Conservation (phyloP, 2,888 invertebrate genomes). For the Auanema freiburgensis region DNA sequence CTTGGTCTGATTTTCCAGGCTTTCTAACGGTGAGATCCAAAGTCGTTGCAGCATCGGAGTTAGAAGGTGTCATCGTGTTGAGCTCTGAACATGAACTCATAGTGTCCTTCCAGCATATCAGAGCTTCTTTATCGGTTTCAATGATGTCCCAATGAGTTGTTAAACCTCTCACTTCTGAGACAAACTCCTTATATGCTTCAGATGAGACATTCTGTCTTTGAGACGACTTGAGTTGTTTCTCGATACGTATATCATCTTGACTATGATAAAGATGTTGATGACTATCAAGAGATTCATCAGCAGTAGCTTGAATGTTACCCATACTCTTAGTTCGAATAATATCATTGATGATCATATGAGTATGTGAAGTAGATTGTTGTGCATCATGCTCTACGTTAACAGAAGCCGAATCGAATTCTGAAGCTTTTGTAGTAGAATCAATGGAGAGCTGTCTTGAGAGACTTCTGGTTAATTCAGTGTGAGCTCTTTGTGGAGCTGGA, state of each 20-base stretch:
- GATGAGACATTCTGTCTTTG: not conserved
- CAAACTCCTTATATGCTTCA: slow-evolving; percentile 25
- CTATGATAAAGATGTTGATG: too few species aligned
- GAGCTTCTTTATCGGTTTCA: slow-evolving; percentile 32
- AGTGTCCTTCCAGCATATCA: slow-evolving; percentile 35
- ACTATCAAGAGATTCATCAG: too few species aligned
- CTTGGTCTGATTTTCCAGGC: slow-evolving; percentile 21
- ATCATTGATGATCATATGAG: too few species aligned
- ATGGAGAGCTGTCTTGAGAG: slow-evolving; percentile 5
- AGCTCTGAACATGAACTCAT: slow-evolving; percentile 17
- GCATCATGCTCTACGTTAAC: too few species aligned
- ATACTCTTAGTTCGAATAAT: too few species aligned
- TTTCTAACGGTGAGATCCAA: slow-evolving; percentile 33
- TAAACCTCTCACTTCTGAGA: slow-evolving; percentile 28
- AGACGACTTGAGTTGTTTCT: not conserved
- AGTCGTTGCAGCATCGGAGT: slow-evolving; percentile 27
- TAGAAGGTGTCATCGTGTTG: slow-evolving; percentile 19
- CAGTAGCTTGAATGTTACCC: too few species aligned
- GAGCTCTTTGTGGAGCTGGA: not conserved
- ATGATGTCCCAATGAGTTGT: slow-evolving; percentile 39
- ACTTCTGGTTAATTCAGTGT: not conserved
- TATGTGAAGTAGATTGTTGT: too few species aligned
- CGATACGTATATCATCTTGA: not conserved
- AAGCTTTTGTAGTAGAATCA: slow-evolving; percentile 4
- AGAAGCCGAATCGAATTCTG: not conserved